phyloP scores from a whole-genome alignment of 1,140 invertebrate species.

The Drosophila oshimai region DNA sequence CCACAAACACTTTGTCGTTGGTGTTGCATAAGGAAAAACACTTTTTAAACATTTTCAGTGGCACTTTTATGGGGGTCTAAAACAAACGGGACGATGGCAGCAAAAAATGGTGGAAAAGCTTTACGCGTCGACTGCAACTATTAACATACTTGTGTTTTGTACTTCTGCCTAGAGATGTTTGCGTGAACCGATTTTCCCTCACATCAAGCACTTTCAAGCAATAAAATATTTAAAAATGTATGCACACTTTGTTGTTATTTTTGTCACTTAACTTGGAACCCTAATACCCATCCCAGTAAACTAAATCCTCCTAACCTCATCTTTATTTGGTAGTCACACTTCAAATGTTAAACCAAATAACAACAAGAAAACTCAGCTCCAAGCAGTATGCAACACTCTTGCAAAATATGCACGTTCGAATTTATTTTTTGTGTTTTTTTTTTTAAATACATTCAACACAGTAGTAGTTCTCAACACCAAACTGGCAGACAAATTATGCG shows the following conservation, averaged over 20 bases:
- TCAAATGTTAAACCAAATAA: neutral
- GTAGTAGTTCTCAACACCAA: slow-evolving; percentile 3
- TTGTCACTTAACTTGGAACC: too few species aligned
- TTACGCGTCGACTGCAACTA: slow-evolving; percentile 8
- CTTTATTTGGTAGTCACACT: neutral
- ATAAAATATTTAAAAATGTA: too few species aligned
- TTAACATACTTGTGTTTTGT: slow-evolving; percentile 24
- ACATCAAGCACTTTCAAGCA: too few species aligned
- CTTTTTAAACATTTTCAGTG: slow-evolving; percentile 39
- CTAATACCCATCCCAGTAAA: too few species aligned
- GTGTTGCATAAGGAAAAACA: slow-evolving; percentile 42
- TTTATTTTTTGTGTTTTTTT: neutral
- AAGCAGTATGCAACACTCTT: slow-evolving; percentile 20
- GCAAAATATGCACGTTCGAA: neutral
- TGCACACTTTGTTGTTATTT: too few species aligned
- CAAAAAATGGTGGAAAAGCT: slow-evolving; percentile 15
- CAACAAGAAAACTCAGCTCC: neutral
- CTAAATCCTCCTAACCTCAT: too few species aligned
- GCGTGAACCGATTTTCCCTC: too few species aligned
- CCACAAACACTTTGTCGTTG: slow-evolving; percentile 43
- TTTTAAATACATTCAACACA: slow-evolving; percentile 16
- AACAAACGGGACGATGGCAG: slow-evolving; percentile 6
- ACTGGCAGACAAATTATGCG: slow-evolving; percentile 64
- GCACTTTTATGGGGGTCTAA: slow-evolving; percentile 30
- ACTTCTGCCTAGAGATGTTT: neutral